Evolutionary conservation across 2,113 vertebrate genomes (phyloP), one percentile per base, ranked within the genome.

Genomic region (Australoheros scitulus): DNA sequence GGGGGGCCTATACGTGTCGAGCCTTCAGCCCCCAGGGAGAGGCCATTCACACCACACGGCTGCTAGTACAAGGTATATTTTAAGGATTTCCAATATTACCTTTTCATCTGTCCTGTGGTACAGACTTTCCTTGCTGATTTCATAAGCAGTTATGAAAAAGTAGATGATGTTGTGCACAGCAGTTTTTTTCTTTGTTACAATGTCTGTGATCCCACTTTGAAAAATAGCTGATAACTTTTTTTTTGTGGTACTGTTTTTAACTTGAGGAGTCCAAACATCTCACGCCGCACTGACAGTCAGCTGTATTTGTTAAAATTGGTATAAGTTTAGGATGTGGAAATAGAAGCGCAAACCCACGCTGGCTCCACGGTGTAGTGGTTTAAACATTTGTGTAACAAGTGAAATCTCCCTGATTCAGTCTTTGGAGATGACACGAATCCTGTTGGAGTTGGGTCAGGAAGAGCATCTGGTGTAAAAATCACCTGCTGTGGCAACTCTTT

Each of bases 11-110:
- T 75, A 97, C 96, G 11, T 99, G 98, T 94, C 96, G 98, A 59
- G 98, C 98, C 0, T 98, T 97, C 94, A 99, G 98, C 86, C 97
- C 98, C 89, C 98, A 99, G 87, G 98, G 98, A 79, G 98, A 99
- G 94, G 98, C 96, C 13, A 90, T 99, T 80, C 98, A 99, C 90
- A 99, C 98, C 75, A 99, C 98, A 36, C 96, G 98, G 86, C 96
- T 99, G 92, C 97, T 99, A 3, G 98, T 99, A 14, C 98, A 99
- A 97, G 98, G 98, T 99, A 94, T 4, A 76, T 58, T 68, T 50
- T 50, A 68, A 68, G 22, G 14, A 26, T 26, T 43, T 65, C 38
- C 38, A 65, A 26, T 68, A 65, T 43, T 43, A 7, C 38, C 0
- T 43, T 13, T 26, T 68, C 38, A 68, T 68, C 8, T 68, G 41